These are phyloP conservation scores for Neomonachus schauinslandi DNA, from an alignment of 2,113 vertebrate species.

Conservation along the genomic window DNA sequence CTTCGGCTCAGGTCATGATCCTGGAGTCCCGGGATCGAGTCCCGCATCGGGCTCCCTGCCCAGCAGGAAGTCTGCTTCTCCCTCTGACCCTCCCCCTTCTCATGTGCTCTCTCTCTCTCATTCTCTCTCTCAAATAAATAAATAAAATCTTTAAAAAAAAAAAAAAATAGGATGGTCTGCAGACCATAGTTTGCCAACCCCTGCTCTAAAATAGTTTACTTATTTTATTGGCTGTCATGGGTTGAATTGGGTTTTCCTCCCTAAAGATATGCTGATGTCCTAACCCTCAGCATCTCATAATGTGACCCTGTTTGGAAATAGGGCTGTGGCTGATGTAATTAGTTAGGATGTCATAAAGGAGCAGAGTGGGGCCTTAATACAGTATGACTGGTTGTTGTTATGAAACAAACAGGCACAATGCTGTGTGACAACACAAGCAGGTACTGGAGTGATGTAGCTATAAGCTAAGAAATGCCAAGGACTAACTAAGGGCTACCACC, in stretches of 20 bases:
- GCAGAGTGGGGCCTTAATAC: background rate
- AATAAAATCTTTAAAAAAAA: no score
- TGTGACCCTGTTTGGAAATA: background rate
- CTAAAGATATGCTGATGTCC: background rate
- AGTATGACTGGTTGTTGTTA: background rate
- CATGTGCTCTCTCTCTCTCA: no score
- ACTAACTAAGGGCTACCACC: background rate
- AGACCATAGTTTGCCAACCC: background rate
- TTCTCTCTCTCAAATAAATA: no score
- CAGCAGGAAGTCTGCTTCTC: no score
- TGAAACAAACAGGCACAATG: background rate
- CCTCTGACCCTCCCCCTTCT: no score
- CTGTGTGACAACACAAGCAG: background rate
- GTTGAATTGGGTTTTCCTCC: background rate
- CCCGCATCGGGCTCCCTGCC: no score
- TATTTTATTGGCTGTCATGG: background rate
- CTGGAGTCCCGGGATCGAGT: no score
- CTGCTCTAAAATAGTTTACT: constrained; percentile 19
- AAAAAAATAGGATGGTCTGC: background rate
- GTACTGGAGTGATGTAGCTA: background rate
- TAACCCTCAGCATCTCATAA: background rate
- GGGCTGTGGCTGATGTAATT: background rate
- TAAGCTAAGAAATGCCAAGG: background rate
- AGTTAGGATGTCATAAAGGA: background rate
- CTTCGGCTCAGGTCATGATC: no score